Evolutionary conservation across 2,888 invertebrate genomes (phyloP), one percentile per base, ranked within the genome.

Genomic region (Seira musarum): DNA sequence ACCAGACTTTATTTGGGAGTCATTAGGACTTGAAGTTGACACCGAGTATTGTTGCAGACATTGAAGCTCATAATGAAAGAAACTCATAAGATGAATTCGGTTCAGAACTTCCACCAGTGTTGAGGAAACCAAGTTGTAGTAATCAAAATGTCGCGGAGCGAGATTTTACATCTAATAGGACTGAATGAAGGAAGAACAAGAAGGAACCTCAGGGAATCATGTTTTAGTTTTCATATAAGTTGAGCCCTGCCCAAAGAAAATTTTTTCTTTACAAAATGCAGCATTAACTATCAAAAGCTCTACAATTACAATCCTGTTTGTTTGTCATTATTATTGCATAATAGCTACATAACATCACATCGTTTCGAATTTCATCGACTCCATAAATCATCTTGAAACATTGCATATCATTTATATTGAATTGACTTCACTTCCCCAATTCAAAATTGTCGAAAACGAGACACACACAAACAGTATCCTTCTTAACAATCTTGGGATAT

Each of bases 301-400:
- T 40, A 8, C 40, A 40, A 8, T 40, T 13, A 40, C 40, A 40
- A 40, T 40, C 40, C 6, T 13, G 13, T 40, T 40, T 40, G 40
- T 40, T n/a, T n/a, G n/a, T n/a, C n/a, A n/a, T n/a, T 13, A 40
- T 40, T 40, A 40, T 40, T 40, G 40, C 40, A 40, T 40, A 40
- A 40, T 40, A 40, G 13, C 40, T 8, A 40, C 40, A 40, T 40
- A 8, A 40, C 40, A 40, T 40, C 13, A 40, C 49, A 49, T 65
- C 49, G 70, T 19, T 53, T 77, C 46, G 53, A 70, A 77, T 77
- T 77, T 77, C 77, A 70, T 64, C 65, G 70, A 64, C 46, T 65
- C 60, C 69, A 70, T 77, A 77, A 77, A 64, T 77, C 70, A 77
- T 60, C 19, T 21, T 30, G n/a, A n/a, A n/a, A n/a, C n/a, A n/a